Base-by-base conservation (phyloP, 2,113 vertebrate genomes). In the Scomber scombrus region DNA sequence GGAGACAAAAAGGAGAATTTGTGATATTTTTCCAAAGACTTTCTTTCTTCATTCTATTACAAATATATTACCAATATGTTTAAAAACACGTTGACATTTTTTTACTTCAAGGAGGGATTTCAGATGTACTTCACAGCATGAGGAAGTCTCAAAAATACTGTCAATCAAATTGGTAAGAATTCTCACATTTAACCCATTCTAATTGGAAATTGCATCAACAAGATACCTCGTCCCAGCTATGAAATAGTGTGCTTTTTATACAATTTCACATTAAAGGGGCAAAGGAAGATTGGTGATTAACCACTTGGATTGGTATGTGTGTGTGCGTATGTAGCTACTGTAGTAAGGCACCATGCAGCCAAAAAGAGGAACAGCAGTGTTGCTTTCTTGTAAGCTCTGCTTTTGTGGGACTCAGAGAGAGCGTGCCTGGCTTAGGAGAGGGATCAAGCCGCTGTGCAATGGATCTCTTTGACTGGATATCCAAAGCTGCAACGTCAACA, bases 381-480 rank as follows among this genome's bases (percentile, higher is more conserved):
- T 78, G 51, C 66, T 75, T 82, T 69, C 56, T 65, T 72, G 23
- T 82, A 74, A 85, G n/a, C 82, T 80, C 52, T 54, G 61, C 23
- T 82, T 84, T 68, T 84, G 74, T 68, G 82, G 57, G 74, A 69
- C 57, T 66, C 58, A 57, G 34, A 76, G 65, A 65, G 68, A 75
- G 81, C 18, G 45, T 76, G 71, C 26, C 58, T 67, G 63, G 79
- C 70, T 83, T 74, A 69, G 21, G 47, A 51, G 26, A 43, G 43
- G 69, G 70, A 80, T 88, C 72, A 78, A 65, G 65, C 71, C 55
- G 76, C 31, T 83, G 67, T 71, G 71, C 55, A 63, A 81, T 69
- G 75, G 66, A 81, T 89, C 77, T 62, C 21, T 82, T 69, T 86
- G 70, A 79, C 73, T 79, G 77, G 69, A 63, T 57, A 63, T 47